Evolutionary conservation across 92 coral and sea anemone species (phyloP).

Genomic region (Porites rus): DNA sequence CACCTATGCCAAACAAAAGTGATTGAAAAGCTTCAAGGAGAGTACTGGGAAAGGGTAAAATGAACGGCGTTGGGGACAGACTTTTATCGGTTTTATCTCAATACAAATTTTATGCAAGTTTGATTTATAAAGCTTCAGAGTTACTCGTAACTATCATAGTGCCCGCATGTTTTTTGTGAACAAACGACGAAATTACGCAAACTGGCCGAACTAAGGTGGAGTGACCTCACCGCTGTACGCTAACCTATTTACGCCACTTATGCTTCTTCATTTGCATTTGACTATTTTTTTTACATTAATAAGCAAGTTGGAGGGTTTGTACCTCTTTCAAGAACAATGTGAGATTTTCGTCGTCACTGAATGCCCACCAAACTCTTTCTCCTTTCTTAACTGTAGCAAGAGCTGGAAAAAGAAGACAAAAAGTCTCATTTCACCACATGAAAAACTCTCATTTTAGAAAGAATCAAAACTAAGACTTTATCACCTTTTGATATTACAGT

Average conservation of each 20-base stretch:
- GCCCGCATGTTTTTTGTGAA: too few species aligned
- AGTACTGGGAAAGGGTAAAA: background rate
- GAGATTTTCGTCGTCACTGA: background rate
- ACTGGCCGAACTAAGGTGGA: too few species aligned
- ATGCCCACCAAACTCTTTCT: constrained; percentile 86
- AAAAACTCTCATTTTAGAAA: background rate
- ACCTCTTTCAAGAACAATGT: constrained; percentile 35
- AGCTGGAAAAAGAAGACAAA: constrained; percentile 23
- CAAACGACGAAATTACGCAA: too few species aligned
- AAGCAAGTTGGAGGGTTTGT: background rate
- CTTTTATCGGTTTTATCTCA: background rate
- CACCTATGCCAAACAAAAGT: constrained; percentile 8
- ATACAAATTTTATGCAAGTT: background rate
- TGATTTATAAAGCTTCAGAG: too few species aligned
- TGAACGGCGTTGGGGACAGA: too few species aligned
- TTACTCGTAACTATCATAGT: too few species aligned
- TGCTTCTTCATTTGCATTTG: too few species aligned
- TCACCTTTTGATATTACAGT: too few species aligned
- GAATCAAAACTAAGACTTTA: too few species aligned
- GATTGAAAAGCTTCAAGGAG: background rate
- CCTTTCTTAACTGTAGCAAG: constrained; percentile 70
- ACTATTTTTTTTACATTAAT: background rate
- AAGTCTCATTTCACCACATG: too few species aligned
- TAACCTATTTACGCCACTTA: too few species aligned
- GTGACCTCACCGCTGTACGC: too few species aligned